Evolutionary conservation across 92 coral and sea anemone genomes (phyloP), one percentile per base, ranked within the genome.

Genomic region (Meandrina meandrites): DNA sequence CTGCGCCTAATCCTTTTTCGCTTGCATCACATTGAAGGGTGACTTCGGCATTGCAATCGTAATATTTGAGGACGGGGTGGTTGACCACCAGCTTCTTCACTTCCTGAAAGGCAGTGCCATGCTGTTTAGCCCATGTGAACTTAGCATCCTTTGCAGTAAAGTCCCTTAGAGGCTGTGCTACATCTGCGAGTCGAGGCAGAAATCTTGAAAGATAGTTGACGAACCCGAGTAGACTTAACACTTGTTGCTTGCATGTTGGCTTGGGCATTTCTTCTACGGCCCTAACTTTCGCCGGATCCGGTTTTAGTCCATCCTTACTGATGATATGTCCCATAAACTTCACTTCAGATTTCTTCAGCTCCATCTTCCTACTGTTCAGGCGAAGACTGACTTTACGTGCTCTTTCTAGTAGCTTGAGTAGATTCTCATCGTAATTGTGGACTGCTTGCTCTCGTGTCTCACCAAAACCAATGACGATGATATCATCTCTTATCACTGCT

Each of bases 201-300:
- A 90, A 90, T 30, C 86, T 86, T 28, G 92, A 79, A 7, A 90
- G 86, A 54, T 90, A 86, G 31, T 90, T 87, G 53, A 90, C 83
- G 60, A 90, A 90, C 19, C 91, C 93, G 17, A 90, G 91, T 27
- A 90, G 90, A 70, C 93, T 91, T 42, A 58, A 34, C 40, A 80
- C 40, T 51, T 86, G 80, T 51, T 87, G 36, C 80, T 87, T 87
- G 64, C 36, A 34, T 19, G 87, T 69, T 15, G 80, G 91, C 45
- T 47, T 21, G 31, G 91, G 83, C 91, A 81, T 84, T 8, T 84
- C 69, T 27, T 18, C 35, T 19, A 88, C 91, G 10, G 88, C 89
- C 56, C 56, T 88, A 28, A 88, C 76, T 54, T 88, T 88, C 17
- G 71, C 91, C 0, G 82, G 89, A 51, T 88, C 91, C 35, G 89